phyloP scores from a whole-genome alignment of 2,888 invertebrate species.

The Polydrusus pterygomalis region DNA sequence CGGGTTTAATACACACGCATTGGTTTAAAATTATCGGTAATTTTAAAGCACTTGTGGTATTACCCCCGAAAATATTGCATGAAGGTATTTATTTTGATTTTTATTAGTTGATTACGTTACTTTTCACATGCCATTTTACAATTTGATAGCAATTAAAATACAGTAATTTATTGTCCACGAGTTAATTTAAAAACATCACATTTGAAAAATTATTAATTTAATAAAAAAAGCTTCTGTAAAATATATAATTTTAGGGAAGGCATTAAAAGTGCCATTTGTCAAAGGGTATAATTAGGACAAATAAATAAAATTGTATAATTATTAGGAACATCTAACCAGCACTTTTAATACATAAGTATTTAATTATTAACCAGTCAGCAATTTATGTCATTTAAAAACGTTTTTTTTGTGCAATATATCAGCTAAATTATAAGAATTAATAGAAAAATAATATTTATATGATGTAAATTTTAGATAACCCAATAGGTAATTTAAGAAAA shows the following conservation, averaged over 20 bases:
- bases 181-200: background rate
- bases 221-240: background rate
- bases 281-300: background rate
- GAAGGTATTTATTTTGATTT: no score
- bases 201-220: no score
- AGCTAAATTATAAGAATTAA: background rate
- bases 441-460: background rate
- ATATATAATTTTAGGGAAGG: background rate
- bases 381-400: background rate
- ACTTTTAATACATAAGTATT: background rate
- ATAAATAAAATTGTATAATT: slow-evolving; percentile 2
- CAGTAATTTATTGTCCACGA: background rate
- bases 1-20: no score
- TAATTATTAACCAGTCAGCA: background rate
- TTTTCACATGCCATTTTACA: background rate
- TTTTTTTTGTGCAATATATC: background rate
- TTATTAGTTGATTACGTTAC: no score
- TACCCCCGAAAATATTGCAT: no score
- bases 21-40: no score
- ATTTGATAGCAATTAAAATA: background rate
- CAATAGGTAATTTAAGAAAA: background rate
- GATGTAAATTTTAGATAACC: background rate
- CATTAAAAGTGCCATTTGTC: background rate
- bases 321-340: background rate
- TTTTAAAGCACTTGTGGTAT: no score